These are phyloP conservation scores for Pararge aegeria DNA, from an alignment of 1,140 invertebrate genomes.

Conservation along the genomic window DNA sequence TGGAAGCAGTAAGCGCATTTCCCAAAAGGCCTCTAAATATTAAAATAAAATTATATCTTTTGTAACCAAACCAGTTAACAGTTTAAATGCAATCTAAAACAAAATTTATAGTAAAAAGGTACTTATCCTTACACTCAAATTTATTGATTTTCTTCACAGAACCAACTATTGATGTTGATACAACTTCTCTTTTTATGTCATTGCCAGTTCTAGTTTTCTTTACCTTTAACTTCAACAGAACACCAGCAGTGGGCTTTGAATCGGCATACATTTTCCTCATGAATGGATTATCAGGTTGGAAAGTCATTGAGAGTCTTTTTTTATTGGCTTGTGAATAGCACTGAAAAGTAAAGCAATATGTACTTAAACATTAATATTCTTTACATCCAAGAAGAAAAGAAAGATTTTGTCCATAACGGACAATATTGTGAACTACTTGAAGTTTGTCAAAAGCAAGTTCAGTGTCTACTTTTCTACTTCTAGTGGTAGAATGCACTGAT, in stretches of 20 bases:
- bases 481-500: too few relatives aligned
- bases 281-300: slow-evolving; percentile 92
- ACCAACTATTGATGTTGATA: slow-evolving; percentile 83
- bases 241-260: slow-evolving; percentile 82
- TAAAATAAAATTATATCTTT: too few relatives aligned
- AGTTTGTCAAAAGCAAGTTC: too few relatives aligned
- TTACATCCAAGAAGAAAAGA: neutral
- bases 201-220: slow-evolving; percentile 66
- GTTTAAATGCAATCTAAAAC: too few relatives aligned
- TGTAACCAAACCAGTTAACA: too few relatives aligned
- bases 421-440: too few relatives aligned
- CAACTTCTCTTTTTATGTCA: slow-evolving; percentile 57
- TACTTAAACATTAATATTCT: neutral
- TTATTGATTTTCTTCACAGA: slow-evolving; percentile 84
- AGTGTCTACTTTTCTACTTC: too few relatives aligned
- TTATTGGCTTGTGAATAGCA: slow-evolving; percentile 74
- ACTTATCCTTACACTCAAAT: slow-evolving; percentile 85
- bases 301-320: slow-evolving; percentile 87
- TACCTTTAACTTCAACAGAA: slow-evolving; percentile 88
- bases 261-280: slow-evolving; percentile 90
- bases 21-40: too few relatives aligned
- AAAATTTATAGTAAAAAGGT: too few relatives aligned
- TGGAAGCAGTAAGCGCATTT: too few relatives aligned
- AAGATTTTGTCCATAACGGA: neutral
- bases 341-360: slow-evolving; percentile 25